Base-by-base conservation (phyloP, 2,888 invertebrate species). In the Caenorhabditis doughertyi region DNA sequence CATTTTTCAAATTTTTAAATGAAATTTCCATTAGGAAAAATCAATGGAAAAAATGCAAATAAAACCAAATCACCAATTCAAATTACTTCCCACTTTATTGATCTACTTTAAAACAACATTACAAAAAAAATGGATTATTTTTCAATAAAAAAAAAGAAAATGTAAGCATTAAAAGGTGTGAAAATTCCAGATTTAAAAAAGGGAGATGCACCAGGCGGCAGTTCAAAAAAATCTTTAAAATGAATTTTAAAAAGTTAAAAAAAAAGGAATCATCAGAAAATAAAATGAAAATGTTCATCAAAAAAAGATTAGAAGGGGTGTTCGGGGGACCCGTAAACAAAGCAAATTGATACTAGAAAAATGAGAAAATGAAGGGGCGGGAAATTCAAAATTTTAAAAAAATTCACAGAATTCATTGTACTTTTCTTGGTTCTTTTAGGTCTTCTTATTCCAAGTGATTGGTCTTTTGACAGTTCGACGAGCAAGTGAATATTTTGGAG, bases 331-430 rank as follows among this genome's bases (percentile, higher is more conserved):
- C 53, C 53, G 53, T 25, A 25, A 25, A 53, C 8, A 27, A 21
- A 7, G 18, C 39, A 53, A n/a, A 53, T 53, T 16, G 53, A 53
- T 53, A 53, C 53, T 42, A 58, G 35, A 35, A 9, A 18, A 35
- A 32, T 4, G 18, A 35, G 32, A 35, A 4, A 47, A 47, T n/a
- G 18, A 47, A 13, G 18, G 18, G 13, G 3, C 16, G 11, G 29
- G 18, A 23, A 53, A 25, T 16, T 16, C 9, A 2, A 35, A 5
- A 35, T 35, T 35, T 35, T 35, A 35, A 35, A 35, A 49, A 68
- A 53, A 68, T 68, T 68, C 68, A 68, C 68, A 70, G 70, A 70
- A 70, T 70, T 56, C 27, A 55, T 27, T 11, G n/a, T n/a, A n/a
- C 21, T 51, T 27, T 56, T 56, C 9, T 35, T 5, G 35, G 35